phyloP scores from a whole-genome alignment of 1,140 invertebrate species.

The Achatina immaculata region DNA sequence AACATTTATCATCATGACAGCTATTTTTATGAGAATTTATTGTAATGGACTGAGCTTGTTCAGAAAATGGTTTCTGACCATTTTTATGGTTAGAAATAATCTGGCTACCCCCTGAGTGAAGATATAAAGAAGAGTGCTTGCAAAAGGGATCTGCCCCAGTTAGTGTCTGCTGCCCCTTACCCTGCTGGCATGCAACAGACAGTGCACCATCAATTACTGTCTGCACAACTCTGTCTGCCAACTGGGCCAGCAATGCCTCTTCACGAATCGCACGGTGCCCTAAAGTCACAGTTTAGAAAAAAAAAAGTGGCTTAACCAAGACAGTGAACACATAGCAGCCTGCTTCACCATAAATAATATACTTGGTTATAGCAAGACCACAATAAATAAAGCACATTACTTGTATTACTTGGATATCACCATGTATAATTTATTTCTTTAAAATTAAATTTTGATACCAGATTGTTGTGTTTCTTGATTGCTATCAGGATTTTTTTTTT shows the following conservation, averaged over 20 bases:
- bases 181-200: constrained; percentile 23
- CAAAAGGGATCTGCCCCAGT: constrained; percentile 16
- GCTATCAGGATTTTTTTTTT: too few species aligned
- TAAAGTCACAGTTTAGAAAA: constrained; percentile 13
- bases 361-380: too few species aligned
- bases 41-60: neutral
- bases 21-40: neutral
- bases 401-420: too few species aligned
- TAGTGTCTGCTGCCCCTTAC: constrained; percentile 40
- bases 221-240: constrained; percentile 39
- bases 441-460: too few species aligned
- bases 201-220: constrained; percentile 36
- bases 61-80: neutral
- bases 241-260: constrained; percentile 30
- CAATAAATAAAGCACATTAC: too few species aligned
- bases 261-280: constrained; percentile 1
- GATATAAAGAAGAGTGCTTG: constrained; percentile 2
- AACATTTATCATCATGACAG: neutral
- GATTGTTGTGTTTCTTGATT: too few species aligned
- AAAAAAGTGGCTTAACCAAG: neutral
- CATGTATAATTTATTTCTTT: too few species aligned
- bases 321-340: neutral
- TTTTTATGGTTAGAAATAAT: neutral
- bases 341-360: too few species aligned
- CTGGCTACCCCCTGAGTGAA: constrained; percentile 26